Evolutionary conservation across 2,888 invertebrate genomes (phyloP).

Genomic region (Morpho deidamia): DNA sequence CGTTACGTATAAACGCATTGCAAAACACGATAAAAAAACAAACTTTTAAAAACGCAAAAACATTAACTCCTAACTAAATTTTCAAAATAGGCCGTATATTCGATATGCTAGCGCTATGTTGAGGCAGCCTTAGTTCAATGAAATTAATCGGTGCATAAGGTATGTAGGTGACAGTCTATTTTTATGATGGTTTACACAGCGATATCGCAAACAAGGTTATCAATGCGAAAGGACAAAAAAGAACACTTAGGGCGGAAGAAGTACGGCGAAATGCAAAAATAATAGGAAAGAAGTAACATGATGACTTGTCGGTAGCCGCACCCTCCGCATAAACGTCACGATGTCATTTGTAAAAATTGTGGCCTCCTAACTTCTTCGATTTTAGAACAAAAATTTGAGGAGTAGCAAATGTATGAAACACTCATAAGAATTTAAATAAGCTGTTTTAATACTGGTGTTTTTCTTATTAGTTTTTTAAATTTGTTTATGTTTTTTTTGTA

Average conservation of each 20-base stretch:
- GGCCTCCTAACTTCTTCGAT: constrained; percentile 71
- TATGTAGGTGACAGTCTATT: too few species aligned
- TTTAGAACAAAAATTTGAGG: constrained; percentile 47
- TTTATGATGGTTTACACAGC: not conserved
- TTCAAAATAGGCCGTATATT: too few species aligned
- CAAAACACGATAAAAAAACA: too few species aligned
- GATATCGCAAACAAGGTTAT: constrained; percentile 36
- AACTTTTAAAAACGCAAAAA: too few species aligned
- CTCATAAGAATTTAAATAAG: too few species aligned
- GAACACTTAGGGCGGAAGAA: constrained; percentile 49
- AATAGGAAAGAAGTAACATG: constrained; percentile 75
- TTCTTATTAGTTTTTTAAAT: not conserved
- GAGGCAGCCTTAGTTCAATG: too few species aligned
- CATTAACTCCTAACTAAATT: too few species aligned
- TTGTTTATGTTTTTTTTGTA: not conserved
- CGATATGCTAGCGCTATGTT: too few species aligned
- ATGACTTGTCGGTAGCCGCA: constrained; percentile 72
- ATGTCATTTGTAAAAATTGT: constrained; percentile 79
- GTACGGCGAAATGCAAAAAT: constrained; percentile 58
- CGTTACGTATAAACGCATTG: too few species aligned
- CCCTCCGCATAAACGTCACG: constrained; percentile 75
- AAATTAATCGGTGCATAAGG: too few species aligned
- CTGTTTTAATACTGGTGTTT: too few species aligned
- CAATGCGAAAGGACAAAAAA: constrained; percentile 42
- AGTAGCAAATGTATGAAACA: constrained; percentile 26